Conservation (phyloP, 2,888 invertebrate species). For the Globia sparganii region DNA sequence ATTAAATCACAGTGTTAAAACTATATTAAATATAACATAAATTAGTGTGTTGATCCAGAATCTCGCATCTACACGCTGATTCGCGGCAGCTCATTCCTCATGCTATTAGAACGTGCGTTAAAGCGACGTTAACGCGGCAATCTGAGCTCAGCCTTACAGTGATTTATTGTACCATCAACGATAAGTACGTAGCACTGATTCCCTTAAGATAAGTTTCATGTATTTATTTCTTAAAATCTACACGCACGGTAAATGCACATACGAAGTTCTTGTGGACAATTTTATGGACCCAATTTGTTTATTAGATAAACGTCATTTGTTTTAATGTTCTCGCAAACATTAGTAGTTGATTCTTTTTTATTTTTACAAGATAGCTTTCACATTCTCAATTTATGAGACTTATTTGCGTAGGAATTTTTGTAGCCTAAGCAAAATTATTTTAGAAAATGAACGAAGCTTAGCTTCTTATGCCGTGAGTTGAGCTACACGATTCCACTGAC, state of each 20-base stretch:
- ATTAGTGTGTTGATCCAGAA: not conserved
- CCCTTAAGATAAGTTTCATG: slow-evolving; percentile 15
- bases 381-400: not conserved
- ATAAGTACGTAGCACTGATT: slow-evolving; percentile 28
- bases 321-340: not conserved
- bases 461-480: no score
- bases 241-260: slow-evolving; percentile 28
- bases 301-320: slow-evolving; percentile 49
- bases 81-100: no score
- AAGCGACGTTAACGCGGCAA: not conserved
- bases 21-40: not conserved
- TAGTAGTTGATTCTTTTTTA: not conserved
- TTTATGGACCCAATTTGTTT: slow-evolving; percentile 58
- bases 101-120: slow-evolving; percentile 1
- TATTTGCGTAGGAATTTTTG: not conserved
- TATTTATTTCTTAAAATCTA: slow-evolving; percentile 38
- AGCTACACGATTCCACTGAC: no score
- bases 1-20: no score
- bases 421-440: not conserved
- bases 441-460: not conserved
- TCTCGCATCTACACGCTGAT: not conserved
- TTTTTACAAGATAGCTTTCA: not conserved
- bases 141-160: slow-evolving; percentile 19
- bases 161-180: slow-evolving; percentile 32
- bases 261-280: slow-evolving; percentile 26